Evolutionary conservation across 1,140 invertebrate genomes (phyloP), one percentile per base, ranked within the genome.

Genomic region (Schlechtendalia chinensis): DNA sequence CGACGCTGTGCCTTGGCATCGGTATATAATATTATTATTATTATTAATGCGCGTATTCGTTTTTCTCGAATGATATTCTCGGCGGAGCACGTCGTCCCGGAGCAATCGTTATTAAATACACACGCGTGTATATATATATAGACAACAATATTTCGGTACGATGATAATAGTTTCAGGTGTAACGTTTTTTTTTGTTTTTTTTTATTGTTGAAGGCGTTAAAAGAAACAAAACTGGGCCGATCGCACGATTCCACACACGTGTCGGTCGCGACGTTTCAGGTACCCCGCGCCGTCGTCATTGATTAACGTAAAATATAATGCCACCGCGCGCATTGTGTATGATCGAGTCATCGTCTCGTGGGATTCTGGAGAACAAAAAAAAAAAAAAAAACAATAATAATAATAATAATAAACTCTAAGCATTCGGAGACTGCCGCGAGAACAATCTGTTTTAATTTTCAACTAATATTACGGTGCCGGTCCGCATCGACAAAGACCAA

Each of bases 231-330:
- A 69, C 65, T 39, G 65, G 65, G 65, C 47, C 24, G 65, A 47
- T 67, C 39, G 39, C n/a, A 5, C 65, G 39, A 50, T 8, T 50
- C 47, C 47, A 50, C 47, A 50, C 11, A 50, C 47, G 47, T 50
- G 47, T 50, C 47, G 5, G 14, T 11, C 5, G 11, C 47, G 47
- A 11, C 47, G 47, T 50, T 50, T 1, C 47, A 50, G 65, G 65
- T 69, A 47, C 8, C 19, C 19, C 10, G 17, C 65, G n/a, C 45
- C 39, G 39, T 2, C 29, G 29, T 47, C 65, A 69, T 69, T 69
- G 39, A 69, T 47, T 24, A 69, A 69, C 39, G 65, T 17, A 69
- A 69, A 69, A 69, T 69, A 47, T 69, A 69, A 69, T 69, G 65
- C 65, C 65, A 69, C 22, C 22, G 39, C 29, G 61, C 14, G 12